Percentiles rank a stretch among this genome's conserved stretches.
Conservation (phyloP, 2,797 vertebrate species). For the Danio choprae region DNA sequence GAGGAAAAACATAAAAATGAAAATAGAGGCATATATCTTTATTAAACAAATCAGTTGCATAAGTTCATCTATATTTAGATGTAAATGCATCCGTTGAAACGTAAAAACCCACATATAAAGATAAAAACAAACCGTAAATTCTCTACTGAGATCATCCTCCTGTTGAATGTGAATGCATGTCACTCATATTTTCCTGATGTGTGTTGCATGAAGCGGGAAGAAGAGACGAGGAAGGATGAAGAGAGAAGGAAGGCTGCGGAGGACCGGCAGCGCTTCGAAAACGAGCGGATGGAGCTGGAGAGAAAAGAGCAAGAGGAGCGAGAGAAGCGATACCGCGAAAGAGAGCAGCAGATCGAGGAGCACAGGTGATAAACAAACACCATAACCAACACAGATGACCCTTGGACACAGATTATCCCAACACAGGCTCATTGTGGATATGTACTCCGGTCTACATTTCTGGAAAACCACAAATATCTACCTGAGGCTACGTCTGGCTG, state of each 20-base stretch:
- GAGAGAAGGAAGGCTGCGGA: conserved; percentile 88
- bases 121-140: too few species aligned
- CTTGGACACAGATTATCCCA: neutral
- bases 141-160: neutral
- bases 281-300: conserved; percentile 95
- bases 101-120: too few species aligned
- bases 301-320: conserved; percentile 88
- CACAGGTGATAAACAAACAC: conserved; percentile 80
- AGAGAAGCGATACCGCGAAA: conserved; percentile 84
- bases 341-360: conserved; percentile 89
- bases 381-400: neutral
- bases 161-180: neutral
- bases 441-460: too few species aligned
- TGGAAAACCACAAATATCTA: too few species aligned
- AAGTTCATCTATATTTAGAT: too few species aligned
- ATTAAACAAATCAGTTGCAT: too few species aligned
- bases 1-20: too few species aligned
- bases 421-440: too few species aligned
- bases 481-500: too few species aligned
- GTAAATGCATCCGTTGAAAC: too few species aligned
- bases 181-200: neutral
- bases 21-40: too few species aligned
- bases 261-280: conserved; percentile 90
- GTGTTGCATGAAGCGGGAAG: conserved; percentile 83
- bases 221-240: conserved; percentile 94